phyloP scores from a whole-genome alignment of 2,797 vertebrate species.

The Eulemur rubriventer region DNA sequence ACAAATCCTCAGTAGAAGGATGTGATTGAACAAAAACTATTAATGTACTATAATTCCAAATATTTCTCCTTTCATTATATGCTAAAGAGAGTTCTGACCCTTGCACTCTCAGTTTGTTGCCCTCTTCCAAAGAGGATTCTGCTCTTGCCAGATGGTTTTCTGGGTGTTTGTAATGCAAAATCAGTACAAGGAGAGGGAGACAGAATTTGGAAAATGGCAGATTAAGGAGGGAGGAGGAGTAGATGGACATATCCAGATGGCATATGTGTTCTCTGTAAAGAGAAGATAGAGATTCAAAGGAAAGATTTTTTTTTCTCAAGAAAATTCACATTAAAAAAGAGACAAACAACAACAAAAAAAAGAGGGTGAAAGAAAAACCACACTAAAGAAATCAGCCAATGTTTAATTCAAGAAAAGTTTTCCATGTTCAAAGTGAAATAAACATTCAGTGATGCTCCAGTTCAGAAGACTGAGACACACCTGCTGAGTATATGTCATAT shows the following conservation, averaged over 20 bases:
- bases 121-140: conserved; percentile 27
- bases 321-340: conserved; percentile 38
- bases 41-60: background rate
- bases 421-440: background rate
- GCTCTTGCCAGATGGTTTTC: conserved; percentile 12
- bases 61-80: background rate
- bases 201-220: background rate
- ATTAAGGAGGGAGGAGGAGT: background rate
- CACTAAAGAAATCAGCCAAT: background rate
- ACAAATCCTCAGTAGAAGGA: background rate
- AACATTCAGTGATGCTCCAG: background rate
- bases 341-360: background rate
- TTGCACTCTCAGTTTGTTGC: background rate
- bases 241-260: background rate
- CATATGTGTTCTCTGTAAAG: background rate
- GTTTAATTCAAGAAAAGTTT: background rate
- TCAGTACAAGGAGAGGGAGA: background rate
- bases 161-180: conserved; percentile 54
- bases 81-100: background rate
- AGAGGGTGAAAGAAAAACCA: background rate
- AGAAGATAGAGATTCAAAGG: background rate
- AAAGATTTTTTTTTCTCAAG: background rate
- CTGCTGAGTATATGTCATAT: background rate
- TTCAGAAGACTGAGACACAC: background rate
- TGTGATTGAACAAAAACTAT: background rate